Evolutionary conservation across 2,113 vertebrate genomes (phyloP).

Genomic region (Siniperca knerii): DNA sequence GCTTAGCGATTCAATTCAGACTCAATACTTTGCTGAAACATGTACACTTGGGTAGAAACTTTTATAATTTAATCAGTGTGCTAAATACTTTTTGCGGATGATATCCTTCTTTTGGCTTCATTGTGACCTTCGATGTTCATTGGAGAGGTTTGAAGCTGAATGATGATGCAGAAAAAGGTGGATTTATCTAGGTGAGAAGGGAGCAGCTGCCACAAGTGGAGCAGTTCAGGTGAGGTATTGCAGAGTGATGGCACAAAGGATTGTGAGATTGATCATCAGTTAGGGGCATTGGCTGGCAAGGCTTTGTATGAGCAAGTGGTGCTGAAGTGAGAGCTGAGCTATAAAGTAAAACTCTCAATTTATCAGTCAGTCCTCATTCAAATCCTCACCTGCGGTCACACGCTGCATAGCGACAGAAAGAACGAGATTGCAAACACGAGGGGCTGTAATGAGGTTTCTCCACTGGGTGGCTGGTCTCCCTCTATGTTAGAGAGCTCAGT

Average conservation of each 20-base stretch:
- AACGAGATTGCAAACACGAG: constrained; percentile 34
- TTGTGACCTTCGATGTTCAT: neutral
- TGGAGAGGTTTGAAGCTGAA: neutral
- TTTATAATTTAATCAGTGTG: neutral
- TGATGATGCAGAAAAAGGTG: neutral
- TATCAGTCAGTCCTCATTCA: constrained; percentile 30
- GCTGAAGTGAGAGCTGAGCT: constrained; percentile 12
- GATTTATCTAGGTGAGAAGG: neutral
- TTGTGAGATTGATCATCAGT: constrained; percentile 42
- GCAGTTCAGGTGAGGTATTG: constrained; percentile 24
- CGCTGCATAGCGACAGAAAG: constrained; percentile 19
- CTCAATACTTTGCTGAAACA: neutral
- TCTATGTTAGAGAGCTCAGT: constrained; percentile 26
- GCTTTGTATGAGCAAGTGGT: constrained; percentile 26
- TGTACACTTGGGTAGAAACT: neutral
- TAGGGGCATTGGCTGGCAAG: neutral
- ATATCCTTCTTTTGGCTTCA: constrained; percentile 4
- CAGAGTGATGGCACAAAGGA: constrained; percentile 9
- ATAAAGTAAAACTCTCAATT: constrained; percentile 40
- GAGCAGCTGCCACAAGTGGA: constrained; percentile 34
- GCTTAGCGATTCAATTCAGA: neutral
- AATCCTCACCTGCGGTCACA: constrained; percentile 12
- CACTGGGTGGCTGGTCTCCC: constrained; percentile 17
- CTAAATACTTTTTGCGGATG: constrained; percentile 1
- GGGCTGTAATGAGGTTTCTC: constrained; percentile 35